Evolutionary conservation across 2,797 vertebrate genomes (phyloP), one percentile per base, ranked within the genome.

Genomic region (Coregonus sp.): DNA sequence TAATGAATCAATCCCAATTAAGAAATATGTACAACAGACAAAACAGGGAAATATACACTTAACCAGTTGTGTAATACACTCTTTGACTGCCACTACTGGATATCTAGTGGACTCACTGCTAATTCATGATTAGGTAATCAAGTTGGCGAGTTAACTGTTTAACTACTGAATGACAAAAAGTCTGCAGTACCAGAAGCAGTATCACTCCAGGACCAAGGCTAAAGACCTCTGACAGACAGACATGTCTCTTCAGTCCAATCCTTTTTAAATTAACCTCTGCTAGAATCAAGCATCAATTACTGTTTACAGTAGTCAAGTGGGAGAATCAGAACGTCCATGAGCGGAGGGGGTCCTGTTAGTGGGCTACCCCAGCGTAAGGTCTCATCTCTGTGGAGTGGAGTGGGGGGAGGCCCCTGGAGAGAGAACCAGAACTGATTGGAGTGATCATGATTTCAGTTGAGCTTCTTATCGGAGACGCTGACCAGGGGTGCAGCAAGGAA

Each of bases 291-390:
- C 74, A 74, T 75, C 75, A 77, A 85, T 77, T 50, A 63, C 11
- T 54, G 25, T 65, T 47, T 52, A 67, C 47, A 75, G 35, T 70
- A 75, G 73, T 70, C 78, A 47, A 78, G 29, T 25, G 47, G 54
- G 37, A 78, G 75, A 20, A 78, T 72, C 75, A 72, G 72, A 80
- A 18, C 9, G 40, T n/a, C 18, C 25, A 77, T 25, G 31, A 63
- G 12, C 61, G 69, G 33, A 31, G 70, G 16, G 40, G 47, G 50
- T 72, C 50, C 25, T 25, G 12, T 14, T 50, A 7, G 50, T 15
- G 14, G 20, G 50, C 47, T 52, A 12, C 47, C 47, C 67, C 61
- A 63, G 59, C 33, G 33, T 11, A 1, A 11, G 16, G 33, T 80
- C 2, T 11, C 18, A 73, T 20, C 20, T 73, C 50, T 59, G 11